Evolutionary conservation across 2,888 invertebrate species (phyloP).

Genomic region (Orthonychiurus folsomi): DNA sequence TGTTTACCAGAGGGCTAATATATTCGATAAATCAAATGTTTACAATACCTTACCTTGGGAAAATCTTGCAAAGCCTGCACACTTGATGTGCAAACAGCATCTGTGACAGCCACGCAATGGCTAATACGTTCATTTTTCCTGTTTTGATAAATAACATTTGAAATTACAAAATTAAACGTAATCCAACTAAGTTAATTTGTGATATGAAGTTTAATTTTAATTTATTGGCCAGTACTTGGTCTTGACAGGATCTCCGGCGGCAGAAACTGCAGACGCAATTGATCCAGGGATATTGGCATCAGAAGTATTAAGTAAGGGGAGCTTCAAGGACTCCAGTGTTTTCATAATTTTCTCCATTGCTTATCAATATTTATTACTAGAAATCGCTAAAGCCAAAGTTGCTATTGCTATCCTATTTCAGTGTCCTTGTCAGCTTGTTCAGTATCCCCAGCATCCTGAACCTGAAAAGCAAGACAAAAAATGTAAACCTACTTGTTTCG

Average conservation of each 20-base stretch:
- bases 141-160: too few relatives aligned
- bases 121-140: conserved; percentile 68
- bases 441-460: too few relatives aligned
- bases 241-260: conserved; percentile 38
- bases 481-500: too few relatives aligned
- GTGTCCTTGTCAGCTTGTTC: too few relatives aligned
- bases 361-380: too few relatives aligned
- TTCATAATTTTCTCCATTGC: conserved; percentile 34
- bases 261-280: conserved; percentile 35
- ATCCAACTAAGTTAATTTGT: neutral
- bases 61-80: conserved; percentile 56
- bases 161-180: neutral
- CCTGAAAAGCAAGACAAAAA: neutral
- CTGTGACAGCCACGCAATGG: conserved; percentile 62
- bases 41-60: conserved; percentile 40
- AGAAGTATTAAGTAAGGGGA: conserved; percentile 27
- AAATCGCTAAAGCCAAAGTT: too few relatives aligned
- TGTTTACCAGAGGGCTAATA: neutral
- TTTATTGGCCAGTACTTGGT: too few relatives aligned
- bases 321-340: conserved; percentile 35
- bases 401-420: too few relatives aligned
- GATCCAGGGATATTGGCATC: conserved; percentile 26
- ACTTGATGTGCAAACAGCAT: conserved; percentile 58
- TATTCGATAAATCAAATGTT: neutral
- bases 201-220: too few relatives aligned